A percentile compares a stretch with the other conserved stretches of the same genome.
phyloP scores from a whole-genome alignment of 2,113 vertebrate species.

The Oncorhynchus tshawytscha region DNA sequence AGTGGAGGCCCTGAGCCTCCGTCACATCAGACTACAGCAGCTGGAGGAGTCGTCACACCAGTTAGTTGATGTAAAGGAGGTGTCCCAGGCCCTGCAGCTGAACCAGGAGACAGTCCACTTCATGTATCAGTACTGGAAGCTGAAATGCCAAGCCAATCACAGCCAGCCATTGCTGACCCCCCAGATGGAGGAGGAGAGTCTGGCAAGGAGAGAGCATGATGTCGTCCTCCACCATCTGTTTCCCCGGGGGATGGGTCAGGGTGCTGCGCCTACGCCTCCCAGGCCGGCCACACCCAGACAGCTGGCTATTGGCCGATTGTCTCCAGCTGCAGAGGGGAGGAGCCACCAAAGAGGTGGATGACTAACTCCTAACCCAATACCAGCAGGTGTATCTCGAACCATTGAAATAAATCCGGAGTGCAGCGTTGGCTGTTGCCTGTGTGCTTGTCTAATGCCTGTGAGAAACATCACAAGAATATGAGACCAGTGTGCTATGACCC shows the following conservation, averaged over 20 bases:
- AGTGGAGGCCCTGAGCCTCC: constrained; percentile 82
- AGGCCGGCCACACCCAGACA: not conserved
- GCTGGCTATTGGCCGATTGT: not conserved
- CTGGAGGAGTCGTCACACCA: constrained; percentile 93
- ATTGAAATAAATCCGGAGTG: not conserved
- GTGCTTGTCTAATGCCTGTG: not conserved
- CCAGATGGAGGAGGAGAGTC: constrained; percentile 83
- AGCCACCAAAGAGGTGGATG: not conserved
- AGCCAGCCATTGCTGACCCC: constrained; percentile 94
- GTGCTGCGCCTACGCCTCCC: not conserved
- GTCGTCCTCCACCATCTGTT: constrained; percentile 83
- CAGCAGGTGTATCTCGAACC: not conserved
- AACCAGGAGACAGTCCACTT: constrained; percentile 83
- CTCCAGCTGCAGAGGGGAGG: not conserved
- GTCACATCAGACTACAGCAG: constrained; percentile 92
- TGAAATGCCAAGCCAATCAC: constrained; percentile 93
- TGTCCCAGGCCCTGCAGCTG: constrained; percentile 79
- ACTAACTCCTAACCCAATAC: not conserved
- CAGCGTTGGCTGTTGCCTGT: not conserved
- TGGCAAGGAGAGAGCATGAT: constrained; percentile 72
- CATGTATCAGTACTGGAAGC: constrained; percentile 96
- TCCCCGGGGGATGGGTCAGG: not conserved
- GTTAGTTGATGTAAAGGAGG: constrained; percentile 82
- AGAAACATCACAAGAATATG: not conserved
- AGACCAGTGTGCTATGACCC: too few relatives aligned